Evolutionary conservation across 2,797 vertebrate species (phyloP), one percentile per base, ranked within the genome.

Genomic region (Pipistrellus kuhlii): DNA sequence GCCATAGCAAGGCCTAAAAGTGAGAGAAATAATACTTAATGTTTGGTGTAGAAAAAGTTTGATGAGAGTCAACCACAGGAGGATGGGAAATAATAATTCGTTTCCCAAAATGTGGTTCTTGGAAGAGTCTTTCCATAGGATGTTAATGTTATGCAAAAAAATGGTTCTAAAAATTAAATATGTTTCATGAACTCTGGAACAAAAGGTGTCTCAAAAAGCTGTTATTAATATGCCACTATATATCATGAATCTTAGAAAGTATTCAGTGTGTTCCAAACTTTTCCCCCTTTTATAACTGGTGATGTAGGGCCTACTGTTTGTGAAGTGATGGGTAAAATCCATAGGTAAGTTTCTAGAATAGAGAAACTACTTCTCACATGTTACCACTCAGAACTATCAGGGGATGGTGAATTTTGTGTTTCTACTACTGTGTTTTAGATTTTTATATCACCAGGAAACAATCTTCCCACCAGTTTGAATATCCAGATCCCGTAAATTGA

Each of bases 181-280:
- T 57, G 8, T 85, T 82, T 90, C 9, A 76, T 51, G 69, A 85
- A 62, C 44, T 85, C 12, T 69, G 85, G 44, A 48, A 76, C 92
- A 18, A 69, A 69, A 35, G 15, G 12, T 81, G 11, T 85, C 41
- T 85, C 75, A n/a, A 85, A 85, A 53, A 69, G 27, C 20, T 85
- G 0, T 62, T 91, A 0, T 62, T 91, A 85, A 76, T 81, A 66
- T 44, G 14, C 66, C 80, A 30, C 48, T 91, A 5, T 72, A 21
- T 91, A 21, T 83, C 32, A 21, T 85, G 30, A 81, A 53, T 85
- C 81, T 82, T 89, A 81, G 25, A 44, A 62, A 81, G n/a, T 94
- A 64, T 51, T 82, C 18, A 59, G 0, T 77, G 18, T 87, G 3
- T 78, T 72, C 20, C 14, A 77, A 35, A 72, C 17, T 44, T 82